phyloP scores from a whole-genome alignment of 2,888 invertebrate species.

The Apodemia mormo region DNA sequence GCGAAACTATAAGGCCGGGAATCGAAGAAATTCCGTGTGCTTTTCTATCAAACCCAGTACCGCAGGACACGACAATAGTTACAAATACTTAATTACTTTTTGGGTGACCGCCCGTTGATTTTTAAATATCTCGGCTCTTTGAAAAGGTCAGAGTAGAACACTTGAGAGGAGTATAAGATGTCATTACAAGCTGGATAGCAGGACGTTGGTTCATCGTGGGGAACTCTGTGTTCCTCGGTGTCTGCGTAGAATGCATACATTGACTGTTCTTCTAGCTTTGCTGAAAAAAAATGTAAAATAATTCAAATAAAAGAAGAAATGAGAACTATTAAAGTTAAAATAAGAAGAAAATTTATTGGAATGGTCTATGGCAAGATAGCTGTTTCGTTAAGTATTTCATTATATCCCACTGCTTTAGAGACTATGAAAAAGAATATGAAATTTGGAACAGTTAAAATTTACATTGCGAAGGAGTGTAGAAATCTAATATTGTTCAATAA shows the following conservation, averaged over 20 bases:
- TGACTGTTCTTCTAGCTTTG: constrained; percentile 59
- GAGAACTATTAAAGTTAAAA: neutral
- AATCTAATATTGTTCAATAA: too few species aligned
- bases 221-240: constrained; percentile 55
- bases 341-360: too few species aligned
- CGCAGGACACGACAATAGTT: too few species aligned
- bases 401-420: too few species aligned
- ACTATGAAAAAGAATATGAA: too few species aligned
- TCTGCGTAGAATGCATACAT: constrained; percentile 68
- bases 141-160: constrained; percentile 69
- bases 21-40: too few species aligned
- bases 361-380: too few species aligned
- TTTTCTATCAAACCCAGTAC: too few species aligned
- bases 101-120: constrained; percentile 28
- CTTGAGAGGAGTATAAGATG: constrained; percentile 66
- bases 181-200: constrained; percentile 74
- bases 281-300: constrained; percentile 39
- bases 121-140: constrained; percentile 29
- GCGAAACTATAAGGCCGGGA: too few species aligned
- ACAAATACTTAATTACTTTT: constrained; percentile 40
- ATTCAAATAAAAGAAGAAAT: neutral
- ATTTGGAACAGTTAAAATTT: too few species aligned
- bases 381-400: too few species aligned
- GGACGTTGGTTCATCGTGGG: constrained; percentile 48
- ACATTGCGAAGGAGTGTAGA: too few species aligned